Evolutionary conservation across 64 coral and sea anemone genomes (phyloP).

Genomic region (Cladopsammia gracilis): DNA sequence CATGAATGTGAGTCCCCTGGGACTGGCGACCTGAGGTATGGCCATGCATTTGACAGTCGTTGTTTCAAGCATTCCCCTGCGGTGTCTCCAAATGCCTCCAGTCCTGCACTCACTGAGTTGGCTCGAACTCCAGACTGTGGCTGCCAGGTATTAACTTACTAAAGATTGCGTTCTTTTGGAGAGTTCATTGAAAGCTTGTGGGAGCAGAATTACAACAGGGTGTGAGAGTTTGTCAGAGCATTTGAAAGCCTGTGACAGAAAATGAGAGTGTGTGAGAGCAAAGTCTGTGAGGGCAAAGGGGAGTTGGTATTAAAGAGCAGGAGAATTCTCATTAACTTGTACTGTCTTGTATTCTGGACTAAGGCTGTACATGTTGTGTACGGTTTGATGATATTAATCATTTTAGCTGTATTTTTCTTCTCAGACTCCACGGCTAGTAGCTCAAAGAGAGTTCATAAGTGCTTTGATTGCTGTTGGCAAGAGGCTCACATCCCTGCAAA

Average conservation of each 20-base stretch:
- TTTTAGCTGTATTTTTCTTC: not conserved
- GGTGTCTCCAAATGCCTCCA: constrained; percentile 90
- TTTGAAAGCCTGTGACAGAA: too few species aligned
- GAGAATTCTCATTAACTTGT: too few species aligned
- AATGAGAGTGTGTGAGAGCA: too few species aligned
- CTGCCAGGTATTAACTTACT: constrained; percentile 71
- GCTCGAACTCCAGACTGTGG: constrained; percentile 76
- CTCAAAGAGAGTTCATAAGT: constrained; percentile 97
- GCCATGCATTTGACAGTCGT: constrained; percentile 99
- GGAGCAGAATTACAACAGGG: too few species aligned
- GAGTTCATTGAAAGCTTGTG: too few species aligned
- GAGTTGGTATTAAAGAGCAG: too few species aligned
- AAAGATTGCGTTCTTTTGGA: not conserved
- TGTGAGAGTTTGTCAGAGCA: too few species aligned
- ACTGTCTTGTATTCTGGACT: not conserved
- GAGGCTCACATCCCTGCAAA: constrained; percentile 82
- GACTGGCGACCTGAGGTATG: constrained; percentile 94
- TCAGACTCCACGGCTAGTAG: constrained; percentile 90
- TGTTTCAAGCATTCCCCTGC: constrained; percentile 83
- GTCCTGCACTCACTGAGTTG: constrained; percentile 85
- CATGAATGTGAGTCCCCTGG: constrained; percentile 80
- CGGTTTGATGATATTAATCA: not conserved
- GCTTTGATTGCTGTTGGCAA: constrained; percentile 87
- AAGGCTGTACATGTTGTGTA: not conserved
- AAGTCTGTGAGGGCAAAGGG: too few species aligned